Evolutionary conservation across 2,888 invertebrate species (phyloP).

Genomic region (Leptopilina syphax): DNA sequence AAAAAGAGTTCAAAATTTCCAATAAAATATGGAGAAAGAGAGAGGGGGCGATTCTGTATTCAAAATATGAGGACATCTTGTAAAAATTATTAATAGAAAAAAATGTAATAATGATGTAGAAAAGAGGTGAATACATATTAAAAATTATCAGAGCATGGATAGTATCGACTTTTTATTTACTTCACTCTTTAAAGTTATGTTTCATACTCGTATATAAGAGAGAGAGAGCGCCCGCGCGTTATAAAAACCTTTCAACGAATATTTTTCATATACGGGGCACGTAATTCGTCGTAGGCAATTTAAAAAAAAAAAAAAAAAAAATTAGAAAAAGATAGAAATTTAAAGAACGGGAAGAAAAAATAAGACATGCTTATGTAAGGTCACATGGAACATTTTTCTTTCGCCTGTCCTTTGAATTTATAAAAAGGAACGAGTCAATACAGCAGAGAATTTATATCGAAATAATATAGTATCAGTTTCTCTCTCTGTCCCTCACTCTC

Average conservation of each 20-base stretch:
- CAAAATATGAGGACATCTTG: no score
- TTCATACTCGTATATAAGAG: background rate
- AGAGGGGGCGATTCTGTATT: no score
- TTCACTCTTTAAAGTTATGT: conserved; percentile 20
- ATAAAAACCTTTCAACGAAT: background rate
- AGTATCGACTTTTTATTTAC: conserved; percentile 17
- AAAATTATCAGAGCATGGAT: conserved; percentile 16
- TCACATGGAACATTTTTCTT: conserved; percentile 8
- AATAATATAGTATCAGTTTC: no score
- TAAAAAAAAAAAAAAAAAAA: no score
- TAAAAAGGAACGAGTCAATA: background rate
- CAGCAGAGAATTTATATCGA: no score
- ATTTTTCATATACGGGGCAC: conserved; percentile 17
- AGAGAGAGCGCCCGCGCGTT: background rate
- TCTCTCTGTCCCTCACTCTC: no score
- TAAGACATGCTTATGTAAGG: conserved; percentile 17
- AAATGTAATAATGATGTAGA: background rate
- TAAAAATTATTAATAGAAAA: no score
- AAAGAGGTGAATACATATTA: conserved; percentile 13
- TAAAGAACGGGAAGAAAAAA: background rate
- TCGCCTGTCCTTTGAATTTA: conserved; percentile 7
- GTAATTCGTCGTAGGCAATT: background rate
- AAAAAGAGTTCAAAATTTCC: no score
- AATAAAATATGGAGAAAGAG: no score
- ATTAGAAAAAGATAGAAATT: no score